A percentile compares a stretch with the other conserved stretches of the same genome.
Evolutionary conservation across 1,140 invertebrate genomes (phyloP).

Genomic region (Solenopsis fugax): DNA sequence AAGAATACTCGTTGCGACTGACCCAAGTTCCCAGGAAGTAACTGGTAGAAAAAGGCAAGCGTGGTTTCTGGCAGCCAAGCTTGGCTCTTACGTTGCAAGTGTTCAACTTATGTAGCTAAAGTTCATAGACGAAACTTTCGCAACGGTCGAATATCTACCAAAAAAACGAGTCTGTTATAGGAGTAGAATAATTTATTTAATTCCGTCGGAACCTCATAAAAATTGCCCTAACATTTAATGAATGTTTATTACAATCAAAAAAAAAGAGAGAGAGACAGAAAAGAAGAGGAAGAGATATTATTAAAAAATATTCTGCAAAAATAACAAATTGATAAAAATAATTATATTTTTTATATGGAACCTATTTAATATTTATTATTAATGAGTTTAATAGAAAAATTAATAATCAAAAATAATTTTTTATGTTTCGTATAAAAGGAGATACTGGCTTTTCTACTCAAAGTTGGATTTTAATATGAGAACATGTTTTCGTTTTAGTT

Average conservation of each 20-base stretch:
- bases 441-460: background rate
- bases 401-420: background rate
- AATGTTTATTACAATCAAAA: background rate
- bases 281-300: background rate
- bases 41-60: slow-evolving; percentile 42
- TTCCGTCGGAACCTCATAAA: background rate
- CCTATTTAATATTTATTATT: background rate
- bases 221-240: background rate
- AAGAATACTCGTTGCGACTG: slow-evolving; percentile 50
- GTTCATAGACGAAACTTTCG: slow-evolving; percentile 26
- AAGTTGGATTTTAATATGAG: slow-evolving; percentile 31
- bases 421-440: background rate
- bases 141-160: background rate
- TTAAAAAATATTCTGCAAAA: slow-evolving; percentile 8
- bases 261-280: background rate
- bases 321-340: background rate
- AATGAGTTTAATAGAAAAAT: background rate
- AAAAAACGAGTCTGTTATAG: background rate
- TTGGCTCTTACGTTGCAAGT: slow-evolving; percentile 23
- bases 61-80: background rate
- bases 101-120: background rate
- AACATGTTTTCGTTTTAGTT: slow-evolving; percentile 51
- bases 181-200: slow-evolving; percentile 32
- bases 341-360: background rate
- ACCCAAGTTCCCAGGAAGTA: slow-evolving; percentile 19